Percentiles rank a stretch among this genome's conserved stretches.
These are phyloP conservation scores for Athalia rosae DNA, from an alignment of 2,888 invertebrate genomes.

Conservation along the genomic window DNA sequence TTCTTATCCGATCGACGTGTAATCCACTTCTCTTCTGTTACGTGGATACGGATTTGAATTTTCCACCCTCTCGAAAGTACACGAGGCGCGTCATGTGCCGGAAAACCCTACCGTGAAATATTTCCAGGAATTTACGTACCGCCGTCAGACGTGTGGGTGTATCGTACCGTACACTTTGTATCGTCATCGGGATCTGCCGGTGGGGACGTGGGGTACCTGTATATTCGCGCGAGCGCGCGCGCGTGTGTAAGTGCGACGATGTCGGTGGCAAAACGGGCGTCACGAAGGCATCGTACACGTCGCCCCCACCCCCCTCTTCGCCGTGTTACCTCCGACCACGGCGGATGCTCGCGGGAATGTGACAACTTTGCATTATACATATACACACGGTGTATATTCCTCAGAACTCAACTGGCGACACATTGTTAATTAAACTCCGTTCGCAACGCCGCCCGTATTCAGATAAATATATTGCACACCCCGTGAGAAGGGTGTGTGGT, in stretches of 20 bases:
- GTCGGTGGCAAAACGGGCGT: too few species aligned
- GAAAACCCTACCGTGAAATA: not conserved
- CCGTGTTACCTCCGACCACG: too few species aligned
- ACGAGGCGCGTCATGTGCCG: not conserved
- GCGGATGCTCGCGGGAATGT: conserved; percentile 5
- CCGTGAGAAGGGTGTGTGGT: not conserved
- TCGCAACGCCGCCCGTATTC: conserved; percentile 62
- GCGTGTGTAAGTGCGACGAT: too few species aligned
- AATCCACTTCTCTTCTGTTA: too few species aligned
- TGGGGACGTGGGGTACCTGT: conserved; percentile 8
- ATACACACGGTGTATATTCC: conserved; percentile 28
- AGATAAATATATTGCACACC: conserved; percentile 21
- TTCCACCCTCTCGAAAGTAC: too few species aligned
- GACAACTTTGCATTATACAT: conserved; percentile 40
- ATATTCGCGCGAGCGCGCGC: too few species aligned
- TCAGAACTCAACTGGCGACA: conserved; percentile 49
- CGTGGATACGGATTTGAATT: too few species aligned
- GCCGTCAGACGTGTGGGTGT: too few species aligned
- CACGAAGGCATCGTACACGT: not conserved
- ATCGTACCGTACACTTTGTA: too few species aligned
- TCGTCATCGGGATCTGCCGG: conserved; percentile 14
- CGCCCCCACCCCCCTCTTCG: too few species aligned
- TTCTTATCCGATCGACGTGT: too few species aligned
- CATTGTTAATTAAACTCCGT: conserved; percentile 70
- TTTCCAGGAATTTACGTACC: conserved; percentile 17